Conservation (phyloP, 2,888 invertebrate genomes). For the Platycheirus rosarum region DNA sequence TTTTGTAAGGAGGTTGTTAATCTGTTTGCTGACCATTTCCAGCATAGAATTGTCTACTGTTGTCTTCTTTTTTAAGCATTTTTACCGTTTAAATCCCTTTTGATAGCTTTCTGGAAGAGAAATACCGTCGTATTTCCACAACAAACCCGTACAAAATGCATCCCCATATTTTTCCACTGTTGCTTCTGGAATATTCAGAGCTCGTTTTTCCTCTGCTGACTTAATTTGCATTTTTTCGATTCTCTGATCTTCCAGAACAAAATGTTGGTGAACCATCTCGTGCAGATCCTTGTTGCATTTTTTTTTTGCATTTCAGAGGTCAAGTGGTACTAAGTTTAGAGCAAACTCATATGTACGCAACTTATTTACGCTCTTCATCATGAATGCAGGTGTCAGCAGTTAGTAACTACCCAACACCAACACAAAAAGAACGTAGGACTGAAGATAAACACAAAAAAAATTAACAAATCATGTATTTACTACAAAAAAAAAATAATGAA, state of each 20-base stretch:
- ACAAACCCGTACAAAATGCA: neutral
- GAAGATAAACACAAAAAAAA: too few species aligned
- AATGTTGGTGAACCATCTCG: neutral
- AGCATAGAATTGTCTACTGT: neutral
- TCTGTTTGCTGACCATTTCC: neutral
- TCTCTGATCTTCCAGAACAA: neutral
- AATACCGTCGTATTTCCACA: slow-evolving; percentile 1
- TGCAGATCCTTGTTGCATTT: slow-evolving; percentile 9
- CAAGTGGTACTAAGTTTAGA: too few species aligned
- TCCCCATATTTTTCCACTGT: neutral
- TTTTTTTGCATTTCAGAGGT: too few species aligned
- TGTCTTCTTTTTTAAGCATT: slow-evolving; percentile 2
- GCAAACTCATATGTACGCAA: too few species aligned
- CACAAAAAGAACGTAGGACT: too few species aligned
- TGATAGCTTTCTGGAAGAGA: slow-evolving; percentile 8
- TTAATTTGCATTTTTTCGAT: neutral
- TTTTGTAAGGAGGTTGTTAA: neutral
- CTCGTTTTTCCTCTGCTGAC: neutral
- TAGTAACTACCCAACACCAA: too few species aligned
- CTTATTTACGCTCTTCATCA: too few species aligned
- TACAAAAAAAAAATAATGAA: too few species aligned
- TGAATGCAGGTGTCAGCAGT: too few species aligned
- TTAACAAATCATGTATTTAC: too few species aligned
- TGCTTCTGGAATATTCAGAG: neutral
- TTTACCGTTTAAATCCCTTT: slow-evolving; percentile 1